phyloP scores from a whole-genome alignment of 2,113 vertebrate species.

The Eudyptes chrysolophus region DNA sequence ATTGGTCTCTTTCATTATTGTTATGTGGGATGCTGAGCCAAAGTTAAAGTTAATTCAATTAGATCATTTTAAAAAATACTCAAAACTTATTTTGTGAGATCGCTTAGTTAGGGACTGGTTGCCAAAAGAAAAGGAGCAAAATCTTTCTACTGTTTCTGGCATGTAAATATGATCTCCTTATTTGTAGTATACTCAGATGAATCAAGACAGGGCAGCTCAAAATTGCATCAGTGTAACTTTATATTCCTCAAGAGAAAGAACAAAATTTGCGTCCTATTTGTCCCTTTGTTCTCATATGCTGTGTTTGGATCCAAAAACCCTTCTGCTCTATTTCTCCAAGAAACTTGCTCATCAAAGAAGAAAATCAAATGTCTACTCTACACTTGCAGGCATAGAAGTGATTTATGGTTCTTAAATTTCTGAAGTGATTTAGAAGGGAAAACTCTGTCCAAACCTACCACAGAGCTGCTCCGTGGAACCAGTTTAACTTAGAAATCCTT shows the following conservation, averaged over 20 bases:
- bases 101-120: not conserved
- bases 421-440: not conserved
- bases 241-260: not conserved
- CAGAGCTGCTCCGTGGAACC: not conserved
- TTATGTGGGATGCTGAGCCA: not conserved
- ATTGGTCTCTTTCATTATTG: not conserved
- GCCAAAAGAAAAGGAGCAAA: not conserved
- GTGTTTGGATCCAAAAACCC: not conserved
- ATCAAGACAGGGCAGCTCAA: not conserved
- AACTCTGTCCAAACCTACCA: not conserved
- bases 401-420: not conserved
- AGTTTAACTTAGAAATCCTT: not conserved
- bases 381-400: not conserved
- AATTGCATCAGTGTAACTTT: not conserved
- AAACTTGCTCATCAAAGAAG: not conserved
- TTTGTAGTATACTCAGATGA: not conserved
- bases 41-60: not conserved
- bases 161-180: not conserved
- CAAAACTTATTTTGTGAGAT: not conserved
- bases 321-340: not conserved
- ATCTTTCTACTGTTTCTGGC: not conserved
- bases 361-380: not conserved
- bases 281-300: not conserved
- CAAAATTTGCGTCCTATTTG: not conserved
- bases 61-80: not conserved